These are phyloP conservation scores for Dendropsophus ebraccatus DNA, from an alignment of 2,113 vertebrate genomes.

Conservation along the genomic window DNA sequence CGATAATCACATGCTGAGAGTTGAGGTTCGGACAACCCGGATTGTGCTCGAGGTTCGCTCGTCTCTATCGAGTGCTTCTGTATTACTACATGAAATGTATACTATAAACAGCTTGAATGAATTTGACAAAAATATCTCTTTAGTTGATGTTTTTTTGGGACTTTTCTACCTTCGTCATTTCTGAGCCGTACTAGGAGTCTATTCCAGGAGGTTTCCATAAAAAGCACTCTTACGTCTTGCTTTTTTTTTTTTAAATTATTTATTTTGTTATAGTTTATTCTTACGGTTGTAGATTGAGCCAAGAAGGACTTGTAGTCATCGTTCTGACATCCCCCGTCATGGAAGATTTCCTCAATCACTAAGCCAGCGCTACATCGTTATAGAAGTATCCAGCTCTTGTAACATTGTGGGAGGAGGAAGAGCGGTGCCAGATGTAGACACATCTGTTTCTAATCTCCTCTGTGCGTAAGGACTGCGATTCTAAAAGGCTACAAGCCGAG, in stretches of 20 bases:
- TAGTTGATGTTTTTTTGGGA: background rate
- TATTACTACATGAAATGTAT: background rate
- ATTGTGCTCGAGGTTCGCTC: no score
- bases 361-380: constrained; percentile 39
- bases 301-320: constrained; percentile 40
- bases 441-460: constrained; percentile 54
- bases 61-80: no score
- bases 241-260: constrained; percentile 16
- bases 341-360: constrained; percentile 52
- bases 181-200: constrained; percentile 7
- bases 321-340: constrained; percentile 41
- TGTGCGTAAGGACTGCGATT: constrained; percentile 5
- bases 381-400: constrained; percentile 51
- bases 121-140: background rate
- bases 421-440: constrained; percentile 28
- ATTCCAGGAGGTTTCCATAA: constrained; percentile 29
- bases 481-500: background rate
- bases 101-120: background rate
- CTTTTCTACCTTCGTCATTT: background rate
- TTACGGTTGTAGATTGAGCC: constrained; percentile 10
- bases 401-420: constrained; percentile 35
- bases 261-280: constrained; percentile 15
- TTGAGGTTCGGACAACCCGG: no score
- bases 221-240: background rate
- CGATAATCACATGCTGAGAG: no score